Conservation (phyloP, 2,797 vertebrate genomes). For the Esox lucius region DNA sequence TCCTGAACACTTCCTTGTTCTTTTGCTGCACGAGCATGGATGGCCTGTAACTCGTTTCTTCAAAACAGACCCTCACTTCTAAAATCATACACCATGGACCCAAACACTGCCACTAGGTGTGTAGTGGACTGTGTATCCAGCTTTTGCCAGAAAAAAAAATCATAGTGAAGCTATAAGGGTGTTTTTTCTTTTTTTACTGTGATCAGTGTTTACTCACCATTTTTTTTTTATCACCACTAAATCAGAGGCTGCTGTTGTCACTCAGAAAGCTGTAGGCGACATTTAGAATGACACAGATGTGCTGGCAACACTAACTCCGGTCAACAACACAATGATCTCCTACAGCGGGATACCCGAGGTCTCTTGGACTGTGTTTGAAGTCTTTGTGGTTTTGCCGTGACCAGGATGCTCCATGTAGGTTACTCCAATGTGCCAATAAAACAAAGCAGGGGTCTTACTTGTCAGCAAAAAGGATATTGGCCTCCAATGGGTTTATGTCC, state of each 20-base stretch:
- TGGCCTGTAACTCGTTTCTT: conserved; percentile 35
- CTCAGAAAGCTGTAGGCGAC: neutral
- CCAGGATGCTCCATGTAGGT: conserved; percentile 15
- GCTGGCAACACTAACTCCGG: neutral
- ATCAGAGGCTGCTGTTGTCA: neutral
- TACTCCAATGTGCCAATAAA: neutral
- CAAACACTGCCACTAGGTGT: neutral
- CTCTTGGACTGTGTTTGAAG: neutral
- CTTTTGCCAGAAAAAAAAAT: neutral
- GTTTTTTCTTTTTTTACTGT: neutral
- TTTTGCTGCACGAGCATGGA: conserved; percentile 65
- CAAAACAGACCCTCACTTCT: conserved; percentile 1
- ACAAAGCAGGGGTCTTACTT: neutral
- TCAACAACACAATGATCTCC: neutral
- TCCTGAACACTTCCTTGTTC: conserved; percentile 21
- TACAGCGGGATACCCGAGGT: neutral
- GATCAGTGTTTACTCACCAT: neutral
- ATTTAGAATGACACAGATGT: neutral
- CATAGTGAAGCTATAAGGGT: neutral
- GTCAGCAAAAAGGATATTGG: conserved; percentile 20
- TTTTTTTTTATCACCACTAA: neutral
- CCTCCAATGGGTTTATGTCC: conserved; percentile 25
- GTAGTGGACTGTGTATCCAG: neutral
- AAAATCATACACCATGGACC: neutral
- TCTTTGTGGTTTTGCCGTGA: conserved; percentile 8